Evolutionary conservation across 2,113 vertebrate species (phyloP).

Genomic region (Hipposideros armiger): DNA sequence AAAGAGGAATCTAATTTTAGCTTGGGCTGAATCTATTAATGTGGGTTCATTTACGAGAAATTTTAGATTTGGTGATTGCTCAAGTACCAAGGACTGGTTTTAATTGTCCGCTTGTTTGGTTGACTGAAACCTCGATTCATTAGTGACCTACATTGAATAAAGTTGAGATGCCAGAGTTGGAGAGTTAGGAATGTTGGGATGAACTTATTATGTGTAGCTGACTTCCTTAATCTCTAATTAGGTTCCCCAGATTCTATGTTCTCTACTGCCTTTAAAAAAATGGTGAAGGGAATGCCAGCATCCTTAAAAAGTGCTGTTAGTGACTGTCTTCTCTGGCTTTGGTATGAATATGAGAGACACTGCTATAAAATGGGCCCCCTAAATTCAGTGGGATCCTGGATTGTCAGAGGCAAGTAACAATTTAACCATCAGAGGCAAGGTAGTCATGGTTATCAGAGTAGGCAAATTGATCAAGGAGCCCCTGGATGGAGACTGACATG

Average conservation of each 20-base stretch:
- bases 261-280: constrained; percentile 35
- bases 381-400: background rate
- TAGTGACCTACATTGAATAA: constrained; percentile 26
- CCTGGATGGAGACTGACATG: background rate
- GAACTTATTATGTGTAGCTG: constrained; percentile 36
- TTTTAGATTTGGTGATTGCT: constrained; percentile 32
- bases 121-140: background rate
- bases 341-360: constrained; percentile 19
- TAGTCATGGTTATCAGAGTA: background rate
- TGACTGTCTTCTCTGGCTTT: background rate
- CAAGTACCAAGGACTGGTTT: background rate
- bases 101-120: background rate
- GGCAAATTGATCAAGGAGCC: background rate
- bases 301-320: background rate
- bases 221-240: background rate
- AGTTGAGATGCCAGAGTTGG: constrained; percentile 7
- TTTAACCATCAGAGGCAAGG: background rate
- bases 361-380: background rate
- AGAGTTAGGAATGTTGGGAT: background rate
- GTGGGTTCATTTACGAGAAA: background rate
- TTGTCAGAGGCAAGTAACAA: constrained; percentile 13
- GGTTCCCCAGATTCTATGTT: background rate
- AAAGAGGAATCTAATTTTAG: constrained; percentile 56
- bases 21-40: constrained; percentile 39
- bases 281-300: background rate